Conservation (phyloP, 2,888 invertebrate genomes). For the Eilema caniola region DNA sequence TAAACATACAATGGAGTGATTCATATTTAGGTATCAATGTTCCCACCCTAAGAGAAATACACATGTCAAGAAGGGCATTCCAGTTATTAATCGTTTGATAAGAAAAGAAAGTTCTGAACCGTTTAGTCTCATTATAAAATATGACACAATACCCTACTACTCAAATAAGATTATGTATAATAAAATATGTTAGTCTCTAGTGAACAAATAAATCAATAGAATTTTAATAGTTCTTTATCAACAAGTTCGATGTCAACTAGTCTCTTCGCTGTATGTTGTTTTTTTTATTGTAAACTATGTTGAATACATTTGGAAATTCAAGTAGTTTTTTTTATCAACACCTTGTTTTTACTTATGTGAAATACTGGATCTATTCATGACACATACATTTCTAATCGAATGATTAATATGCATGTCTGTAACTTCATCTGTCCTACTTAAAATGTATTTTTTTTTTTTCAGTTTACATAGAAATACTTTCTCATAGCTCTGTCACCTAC, state of each 20-base stretch:
- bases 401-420: no score
- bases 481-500: no score
- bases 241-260: slow-evolving; percentile 16
- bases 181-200: neutral
- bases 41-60: no score
- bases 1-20: neutral
- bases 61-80: neutral
- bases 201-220: neutral
- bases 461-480: no score
- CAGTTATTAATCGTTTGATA: neutral
- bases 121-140: neutral
- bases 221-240: neutral
- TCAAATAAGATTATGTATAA: neutral
- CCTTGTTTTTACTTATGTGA: neutral
- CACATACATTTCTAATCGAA: no score
- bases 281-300: neutral
- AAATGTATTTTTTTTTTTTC: no score
- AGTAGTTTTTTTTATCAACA: slow-evolving; percentile 5
- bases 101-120: neutral
- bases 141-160: neutral
- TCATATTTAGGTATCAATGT: neutral
- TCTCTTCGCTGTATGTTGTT: slow-evolving; percentile 16
- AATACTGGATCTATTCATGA: neutral
- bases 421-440: no score
- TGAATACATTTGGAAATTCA: slow-evolving; percentile 12